phyloP scores from a whole-genome alignment of 2,888 invertebrate genomes.

The Leucoma salicis region DNA sequence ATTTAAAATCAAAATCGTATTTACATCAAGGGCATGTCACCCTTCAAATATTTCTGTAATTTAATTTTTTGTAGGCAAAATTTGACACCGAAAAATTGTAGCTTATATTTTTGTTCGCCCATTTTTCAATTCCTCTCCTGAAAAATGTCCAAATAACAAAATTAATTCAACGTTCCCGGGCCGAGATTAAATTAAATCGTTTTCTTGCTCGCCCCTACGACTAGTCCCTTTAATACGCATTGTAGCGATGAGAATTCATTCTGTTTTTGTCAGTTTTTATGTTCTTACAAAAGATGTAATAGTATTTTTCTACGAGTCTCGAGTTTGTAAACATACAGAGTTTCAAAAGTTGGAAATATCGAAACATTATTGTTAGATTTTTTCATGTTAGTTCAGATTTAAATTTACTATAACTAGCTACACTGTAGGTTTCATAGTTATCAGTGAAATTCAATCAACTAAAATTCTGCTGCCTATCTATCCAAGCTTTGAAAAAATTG shows the following conservation, averaged over 20 bases:
- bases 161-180: constrained; percentile 48
- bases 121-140: constrained; percentile 34
- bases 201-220: constrained; percentile 40
- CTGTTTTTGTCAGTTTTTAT: constrained; percentile 49
- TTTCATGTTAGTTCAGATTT: too few species aligned
- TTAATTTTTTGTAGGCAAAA: constrained; percentile 33
- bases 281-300: constrained; percentile 47
- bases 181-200: constrained; percentile 58
- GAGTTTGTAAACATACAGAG: constrained; percentile 24
- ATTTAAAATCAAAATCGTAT: constrained; percentile 26
- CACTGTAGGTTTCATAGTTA: too few species aligned
- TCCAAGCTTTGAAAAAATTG: too few species aligned
- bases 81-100: constrained; percentile 35
- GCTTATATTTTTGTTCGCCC: constrained; percentile 40
- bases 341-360: background rate
- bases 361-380: too few species aligned
- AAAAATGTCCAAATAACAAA: constrained; percentile 50
- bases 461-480: too few species aligned
- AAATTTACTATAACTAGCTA: too few species aligned
- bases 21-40: constrained; percentile 16
- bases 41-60: constrained; percentile 27
- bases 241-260: constrained; percentile 41
- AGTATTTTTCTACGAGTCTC: constrained; percentile 31
- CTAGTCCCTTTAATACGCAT: constrained; percentile 40
- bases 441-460: too few species aligned